Conservation (phyloP, 2,113 vertebrate species). For the Leuciscus idus region DNA sequence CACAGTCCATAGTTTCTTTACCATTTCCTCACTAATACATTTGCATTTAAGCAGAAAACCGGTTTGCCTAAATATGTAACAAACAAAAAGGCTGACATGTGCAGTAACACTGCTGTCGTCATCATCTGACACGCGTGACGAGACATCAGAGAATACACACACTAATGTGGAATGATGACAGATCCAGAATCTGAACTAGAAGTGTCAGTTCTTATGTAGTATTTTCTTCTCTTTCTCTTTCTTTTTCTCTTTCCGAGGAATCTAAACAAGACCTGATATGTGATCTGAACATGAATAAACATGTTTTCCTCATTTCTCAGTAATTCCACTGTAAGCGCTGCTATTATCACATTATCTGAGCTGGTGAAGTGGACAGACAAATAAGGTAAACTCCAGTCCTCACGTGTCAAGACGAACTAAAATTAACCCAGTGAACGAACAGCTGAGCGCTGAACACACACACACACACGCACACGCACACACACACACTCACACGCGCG, state of each 20-base stretch:
- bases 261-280: not conserved
- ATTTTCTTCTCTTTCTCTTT: not conserved
- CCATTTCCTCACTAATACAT: too few relatives aligned
- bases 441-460: constrained; percentile 36
- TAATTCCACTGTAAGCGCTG: not conserved
- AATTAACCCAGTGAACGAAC: constrained; percentile 77
- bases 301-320: not conserved
- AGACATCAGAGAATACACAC: not conserved
- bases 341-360: not conserved
- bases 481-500: not conserved
- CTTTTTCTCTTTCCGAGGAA: not conserved
- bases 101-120: too few relatives aligned
- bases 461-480: not conserved
- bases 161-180: not conserved
- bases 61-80: not conserved
- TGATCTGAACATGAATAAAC: not conserved
- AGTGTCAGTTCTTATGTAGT: not conserved
- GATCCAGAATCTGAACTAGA: not conserved
- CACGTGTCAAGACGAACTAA: constrained; percentile 78
- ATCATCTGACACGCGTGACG: too few relatives aligned
- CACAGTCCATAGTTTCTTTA: too few relatives aligned
- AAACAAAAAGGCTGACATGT: not conserved
- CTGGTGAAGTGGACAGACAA: constrained; percentile 67
- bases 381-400: constrained; percentile 84
- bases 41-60: not conserved